A percentile compares a stretch with the other conserved stretches of the same genome.
These are phyloP conservation scores for Netta rufina DNA, from an alignment of 2,797 vertebrate species.

Conservation along the genomic window DNA sequence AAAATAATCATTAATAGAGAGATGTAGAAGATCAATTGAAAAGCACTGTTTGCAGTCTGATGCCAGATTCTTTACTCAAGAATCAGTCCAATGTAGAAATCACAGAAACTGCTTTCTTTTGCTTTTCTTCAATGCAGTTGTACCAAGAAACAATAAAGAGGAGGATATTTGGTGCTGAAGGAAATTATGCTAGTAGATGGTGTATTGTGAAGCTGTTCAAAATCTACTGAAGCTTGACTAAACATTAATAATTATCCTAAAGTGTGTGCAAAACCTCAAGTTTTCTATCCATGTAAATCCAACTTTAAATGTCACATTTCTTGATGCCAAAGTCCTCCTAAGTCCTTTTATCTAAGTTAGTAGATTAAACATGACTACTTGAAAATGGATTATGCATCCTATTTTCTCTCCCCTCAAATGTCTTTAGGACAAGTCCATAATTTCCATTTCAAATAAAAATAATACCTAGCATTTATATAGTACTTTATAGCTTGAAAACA, in stretches of 20 bases:
- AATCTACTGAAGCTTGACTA: not conserved
- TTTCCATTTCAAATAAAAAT: not conserved
- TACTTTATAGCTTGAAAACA: not conserved
- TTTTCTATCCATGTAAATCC: not conserved
- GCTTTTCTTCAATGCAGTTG: not conserved
- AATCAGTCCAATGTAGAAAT: not conserved
- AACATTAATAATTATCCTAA: not conserved
- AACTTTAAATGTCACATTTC: not conserved
- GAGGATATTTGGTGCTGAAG: not conserved
- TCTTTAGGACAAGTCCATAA: not conserved
- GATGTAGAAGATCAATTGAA: not conserved
- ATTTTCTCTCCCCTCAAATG: not conserved
- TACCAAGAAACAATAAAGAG: not conserved
- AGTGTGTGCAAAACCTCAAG: not conserved
- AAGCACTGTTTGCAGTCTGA: not conserved
- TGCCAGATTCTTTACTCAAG: not conserved
- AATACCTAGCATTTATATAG: not conserved
- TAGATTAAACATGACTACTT: not conserved
- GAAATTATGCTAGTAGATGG: not conserved
- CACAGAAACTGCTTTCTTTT: not conserved
- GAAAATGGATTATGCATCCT: not conserved
- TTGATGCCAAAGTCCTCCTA: not conserved
- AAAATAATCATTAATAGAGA: not conserved
- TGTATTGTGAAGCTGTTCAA: not conserved
- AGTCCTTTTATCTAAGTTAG: not conserved